phyloP scores from a whole-genome alignment of 2,888 invertebrate species.

The Drosophila siamana region DNA sequence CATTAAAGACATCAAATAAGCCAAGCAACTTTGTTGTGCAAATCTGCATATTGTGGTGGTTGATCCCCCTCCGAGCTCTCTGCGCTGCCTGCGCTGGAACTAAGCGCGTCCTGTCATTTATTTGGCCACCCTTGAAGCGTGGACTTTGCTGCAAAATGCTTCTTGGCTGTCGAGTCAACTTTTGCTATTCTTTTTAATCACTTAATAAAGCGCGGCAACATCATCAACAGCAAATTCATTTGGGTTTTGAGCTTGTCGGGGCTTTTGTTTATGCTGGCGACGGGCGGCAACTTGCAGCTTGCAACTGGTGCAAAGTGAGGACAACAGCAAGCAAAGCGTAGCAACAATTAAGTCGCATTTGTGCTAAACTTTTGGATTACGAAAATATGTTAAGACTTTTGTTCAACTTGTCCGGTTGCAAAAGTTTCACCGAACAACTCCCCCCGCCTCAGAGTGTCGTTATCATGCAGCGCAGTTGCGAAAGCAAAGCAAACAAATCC shows the following conservation, averaged over 20 bases:
- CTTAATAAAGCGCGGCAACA: constrained; percentile 55
- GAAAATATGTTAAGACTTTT: constrained; percentile 81
- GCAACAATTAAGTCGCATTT: constrained; percentile 79
- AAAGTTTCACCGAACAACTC: constrained; percentile 43
- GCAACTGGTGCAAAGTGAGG: constrained; percentile 12
- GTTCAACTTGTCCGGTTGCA: constrained; percentile 75
- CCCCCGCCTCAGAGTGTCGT: constrained; percentile 20
- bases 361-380: constrained; percentile 78
- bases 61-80: neutral
- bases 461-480: constrained; percentile 34
- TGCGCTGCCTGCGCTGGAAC: neutral
- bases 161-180: constrained; percentile 27
- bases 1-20: constrained; percentile 45
- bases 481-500: neutral
- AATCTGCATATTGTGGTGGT: constrained; percentile 50
- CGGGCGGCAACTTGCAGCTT: constrained; percentile 7
- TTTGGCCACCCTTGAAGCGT: constrained; percentile 33
- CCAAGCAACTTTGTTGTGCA: constrained; percentile 39
- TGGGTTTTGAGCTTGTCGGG: constrained; percentile 45
- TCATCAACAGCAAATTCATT: constrained; percentile 57
- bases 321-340: constrained; percentile 50
- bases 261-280: constrained; percentile 42
- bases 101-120: constrained; percentile 13
- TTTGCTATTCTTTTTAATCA: constrained; percentile 57
- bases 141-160: constrained; percentile 4